Evolutionary conservation across 2,888 invertebrate species (phyloP).

Genomic region (Eugnorisma glareosa): DNA sequence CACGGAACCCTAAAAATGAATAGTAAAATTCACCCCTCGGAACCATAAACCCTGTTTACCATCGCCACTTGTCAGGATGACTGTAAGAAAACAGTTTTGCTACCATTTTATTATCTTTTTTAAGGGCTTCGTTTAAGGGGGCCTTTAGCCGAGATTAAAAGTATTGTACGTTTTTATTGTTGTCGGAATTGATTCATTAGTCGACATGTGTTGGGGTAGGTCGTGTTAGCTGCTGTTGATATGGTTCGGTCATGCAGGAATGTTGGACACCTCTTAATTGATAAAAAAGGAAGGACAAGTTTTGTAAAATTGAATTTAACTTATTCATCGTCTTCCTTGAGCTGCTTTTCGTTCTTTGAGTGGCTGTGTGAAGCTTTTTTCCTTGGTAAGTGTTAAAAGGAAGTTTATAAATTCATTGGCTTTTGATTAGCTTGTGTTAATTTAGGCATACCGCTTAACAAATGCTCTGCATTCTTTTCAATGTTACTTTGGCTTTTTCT

Average conservation of each 20-base stretch:
- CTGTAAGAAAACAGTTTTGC: slow-evolving; percentile 79
- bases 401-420: neutral
- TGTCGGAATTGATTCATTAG: slow-evolving; percentile 67
- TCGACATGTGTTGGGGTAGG: slow-evolving; percentile 62
- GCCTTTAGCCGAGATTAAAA: slow-evolving; percentile 71
- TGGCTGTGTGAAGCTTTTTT: neutral
- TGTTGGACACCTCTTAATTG: slow-evolving; percentile 42
- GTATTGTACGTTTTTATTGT: slow-evolving; percentile 70
- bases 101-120: slow-evolving; percentile 77
- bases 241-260: slow-evolving; percentile 39
- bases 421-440: neutral
- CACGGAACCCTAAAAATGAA: slow-evolving; percentile 74
- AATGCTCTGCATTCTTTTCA: neutral
- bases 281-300: slow-evolving; percentile 29
- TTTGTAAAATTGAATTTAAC: slow-evolving; percentile 32
- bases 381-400: neutral
- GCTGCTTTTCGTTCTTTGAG: neutral
- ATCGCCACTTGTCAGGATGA: slow-evolving; percentile 85
- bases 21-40: slow-evolving; percentile 79
- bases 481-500: neutral
- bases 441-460: too few relatives aligned
- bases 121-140: slow-evolving; percentile 70
- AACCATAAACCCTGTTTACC: slow-evolving; percentile 84
- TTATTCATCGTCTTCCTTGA: too few relatives aligned
- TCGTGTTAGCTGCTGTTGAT: slow-evolving; percentile 51